phyloP scores from a whole-genome alignment of 1,140 invertebrate genomes.

The Drosophila sp. region DNA sequence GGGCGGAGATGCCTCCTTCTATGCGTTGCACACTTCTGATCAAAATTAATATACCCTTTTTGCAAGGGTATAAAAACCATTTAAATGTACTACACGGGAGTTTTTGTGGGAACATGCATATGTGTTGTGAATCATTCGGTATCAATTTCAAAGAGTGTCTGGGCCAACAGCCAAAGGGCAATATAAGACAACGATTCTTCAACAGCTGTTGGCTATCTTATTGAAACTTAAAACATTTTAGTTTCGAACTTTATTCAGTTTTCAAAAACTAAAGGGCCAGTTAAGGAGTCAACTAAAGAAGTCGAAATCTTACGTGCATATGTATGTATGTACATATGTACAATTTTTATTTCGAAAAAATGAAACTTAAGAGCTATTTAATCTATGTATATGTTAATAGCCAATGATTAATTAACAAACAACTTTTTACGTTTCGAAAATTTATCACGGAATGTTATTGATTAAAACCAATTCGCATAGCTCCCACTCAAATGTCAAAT shows the following conservation, averaged over 20 bases:
- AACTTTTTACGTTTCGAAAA: no score
- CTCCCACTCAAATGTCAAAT: slow-evolving; percentile 38
- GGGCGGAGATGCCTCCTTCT: no score
- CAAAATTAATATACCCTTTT: no score
- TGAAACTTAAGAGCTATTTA: no score
- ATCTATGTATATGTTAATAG: no score
- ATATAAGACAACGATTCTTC: slow-evolving; percentile 35
- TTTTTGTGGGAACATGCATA: not conserved
- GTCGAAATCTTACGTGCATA: no score
- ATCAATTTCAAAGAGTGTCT: slow-evolving; percentile 58
- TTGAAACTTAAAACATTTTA: not conserved
- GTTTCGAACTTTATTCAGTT: not conserved
- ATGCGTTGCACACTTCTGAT: no score
- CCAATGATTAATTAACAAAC: no score
- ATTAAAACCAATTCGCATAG: no score
- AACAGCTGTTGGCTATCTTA: slow-evolving; percentile 48
- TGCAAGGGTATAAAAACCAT: not conserved
- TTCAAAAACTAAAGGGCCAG: not conserved
- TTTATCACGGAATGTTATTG: no score
- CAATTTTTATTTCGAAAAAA: not conserved
- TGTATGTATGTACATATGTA: not conserved
- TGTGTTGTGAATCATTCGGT: slow-evolving; percentile 28
- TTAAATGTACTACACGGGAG: not conserved
- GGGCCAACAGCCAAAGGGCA: slow-evolving; percentile 33
- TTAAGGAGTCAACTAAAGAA: no score